Conservation (phyloP, 2,113 vertebrate genomes). For the Callopanchax toddi region DNA sequence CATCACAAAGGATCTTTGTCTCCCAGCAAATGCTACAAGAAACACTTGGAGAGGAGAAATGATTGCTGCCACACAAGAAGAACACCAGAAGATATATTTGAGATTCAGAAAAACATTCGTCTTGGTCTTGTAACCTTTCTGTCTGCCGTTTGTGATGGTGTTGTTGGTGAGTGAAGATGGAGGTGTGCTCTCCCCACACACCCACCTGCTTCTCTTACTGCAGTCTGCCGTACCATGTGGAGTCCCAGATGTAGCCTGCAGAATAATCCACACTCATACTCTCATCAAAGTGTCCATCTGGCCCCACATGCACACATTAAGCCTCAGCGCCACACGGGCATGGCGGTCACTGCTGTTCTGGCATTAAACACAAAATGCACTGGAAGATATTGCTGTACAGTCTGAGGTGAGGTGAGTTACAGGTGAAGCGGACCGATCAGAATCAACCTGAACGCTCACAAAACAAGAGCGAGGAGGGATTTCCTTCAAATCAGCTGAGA, state of each 20-base stretch:
- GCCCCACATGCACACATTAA: slow-evolving; percentile 82
- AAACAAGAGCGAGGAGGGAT: too few relatives aligned
- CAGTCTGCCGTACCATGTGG: slow-evolving; percentile 90
- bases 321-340: slow-evolving; percentile 82
- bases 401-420: slow-evolving; percentile 28
- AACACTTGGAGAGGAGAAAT: neutral
- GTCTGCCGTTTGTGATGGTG: slow-evolving; percentile 56
- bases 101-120: slow-evolving; percentile 34
- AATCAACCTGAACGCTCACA: slow-evolving; percentile 35
- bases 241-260: slow-evolving; percentile 94
- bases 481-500: slow-evolving; percentile 9
- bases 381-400: slow-evolving; percentile 58
- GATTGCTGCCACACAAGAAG: slow-evolving; percentile 6
- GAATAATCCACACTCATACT: slow-evolving; percentile 91
- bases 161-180: slow-evolving; percentile 60
- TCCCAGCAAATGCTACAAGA: too few relatives aligned
- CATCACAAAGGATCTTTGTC: neutral
- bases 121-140: slow-evolving; percentile 66
- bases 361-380: slow-evolving; percentile 83
- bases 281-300: slow-evolving; percentile 94
- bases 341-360: slow-evolving; percentile 77
- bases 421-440: slow-evolving; percentile 46
- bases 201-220: slow-evolving; percentile 77
- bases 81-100: slow-evolving; percentile 1
- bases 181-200: slow-evolving; percentile 76